Evolutionary conservation across 2,888 invertebrate species (phyloP).

Genomic region (Micropterix aruncella): DNA sequence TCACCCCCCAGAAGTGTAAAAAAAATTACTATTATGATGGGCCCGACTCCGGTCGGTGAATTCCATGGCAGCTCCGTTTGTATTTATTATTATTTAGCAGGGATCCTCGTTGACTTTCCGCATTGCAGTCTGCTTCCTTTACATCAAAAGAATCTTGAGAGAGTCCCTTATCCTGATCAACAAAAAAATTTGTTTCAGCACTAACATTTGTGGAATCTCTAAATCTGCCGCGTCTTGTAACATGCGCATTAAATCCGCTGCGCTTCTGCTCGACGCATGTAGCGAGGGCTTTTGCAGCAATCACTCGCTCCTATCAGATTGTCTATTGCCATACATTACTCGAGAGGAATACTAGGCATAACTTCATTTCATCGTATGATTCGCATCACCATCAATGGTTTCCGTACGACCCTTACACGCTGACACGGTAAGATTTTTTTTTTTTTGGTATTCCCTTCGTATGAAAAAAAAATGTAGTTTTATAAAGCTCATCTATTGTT

Average conservation of each 20-base stretch:
- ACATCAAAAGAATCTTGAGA: too few relatives aligned
- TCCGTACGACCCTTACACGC: slow-evolving; percentile 80
- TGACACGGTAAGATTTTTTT: slow-evolving; percentile 41
- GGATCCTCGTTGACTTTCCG: too few relatives aligned
- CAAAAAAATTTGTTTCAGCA: slow-evolving; percentile 55
- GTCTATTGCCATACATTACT: slow-evolving; percentile 86
- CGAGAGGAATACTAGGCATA: slow-evolving; percentile 61
- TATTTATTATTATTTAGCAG: too few relatives aligned
- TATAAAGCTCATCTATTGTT: too few relatives aligned
- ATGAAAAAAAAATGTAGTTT: too few relatives aligned
- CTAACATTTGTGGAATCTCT: slow-evolving; percentile 65
- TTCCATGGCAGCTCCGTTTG: too few relatives aligned
- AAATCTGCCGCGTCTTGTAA: slow-evolving; percentile 75
- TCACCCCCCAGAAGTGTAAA: too few relatives aligned
- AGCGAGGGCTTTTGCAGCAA: slow-evolving; percentile 65
- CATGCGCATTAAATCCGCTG: slow-evolving; percentile 78
- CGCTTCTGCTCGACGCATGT: slow-evolving; percentile 66
- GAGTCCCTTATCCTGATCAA: too few relatives aligned
- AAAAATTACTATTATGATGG: too few relatives aligned
- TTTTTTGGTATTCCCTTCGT: too few relatives aligned
- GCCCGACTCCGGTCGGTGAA: too few relatives aligned
- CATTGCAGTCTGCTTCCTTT: too few relatives aligned
- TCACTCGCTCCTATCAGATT: slow-evolving; percentile 73
- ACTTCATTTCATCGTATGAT: slow-evolving; percentile 27
- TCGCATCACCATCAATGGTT: slow-evolving; percentile 58